A percentile compares a stretch with the other conserved stretches of the same genome.
Conservation (phyloP, 2,113 vertebrate genomes). For the Clarias macrocephalus region DNA sequence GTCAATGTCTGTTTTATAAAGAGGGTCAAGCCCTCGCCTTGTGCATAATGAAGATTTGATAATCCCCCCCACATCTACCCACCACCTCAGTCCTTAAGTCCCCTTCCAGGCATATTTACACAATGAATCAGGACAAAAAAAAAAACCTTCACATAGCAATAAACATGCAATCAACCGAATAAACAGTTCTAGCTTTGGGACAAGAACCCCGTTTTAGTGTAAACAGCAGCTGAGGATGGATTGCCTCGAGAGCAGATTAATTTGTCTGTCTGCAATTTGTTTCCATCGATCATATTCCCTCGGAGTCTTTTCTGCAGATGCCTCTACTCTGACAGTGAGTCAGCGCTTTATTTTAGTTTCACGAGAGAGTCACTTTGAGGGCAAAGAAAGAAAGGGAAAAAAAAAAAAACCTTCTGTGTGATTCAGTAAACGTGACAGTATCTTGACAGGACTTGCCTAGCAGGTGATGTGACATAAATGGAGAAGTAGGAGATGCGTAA, state of each 20-base stretch:
- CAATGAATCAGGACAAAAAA: constrained; percentile 47
- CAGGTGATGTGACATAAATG: constrained; percentile 45
- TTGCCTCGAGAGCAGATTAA: constrained; percentile 51
- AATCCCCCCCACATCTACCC: constrained; percentile 35
- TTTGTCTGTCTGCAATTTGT: constrained; percentile 62
- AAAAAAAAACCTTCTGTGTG: constrained; percentile 50
- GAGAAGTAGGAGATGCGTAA: constrained; percentile 13
- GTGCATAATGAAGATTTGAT: constrained; percentile 36
- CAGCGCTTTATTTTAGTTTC: constrained; percentile 48
- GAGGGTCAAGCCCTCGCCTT: constrained; percentile 39
- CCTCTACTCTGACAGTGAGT: constrained; percentile 47
- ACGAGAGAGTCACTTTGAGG: constrained; percentile 61
- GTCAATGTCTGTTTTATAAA: constrained; percentile 42
- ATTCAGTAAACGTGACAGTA: constrained; percentile 63
- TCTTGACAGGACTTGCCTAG: constrained; percentile 51
- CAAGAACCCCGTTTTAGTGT: constrained; percentile 39
- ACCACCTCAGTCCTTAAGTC: constrained; percentile 13
- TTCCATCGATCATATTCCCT: constrained; percentile 60
- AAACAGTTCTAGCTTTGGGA: constrained; percentile 61
- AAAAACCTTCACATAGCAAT: constrained; percentile 14
- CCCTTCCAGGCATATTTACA: constrained; percentile 51
- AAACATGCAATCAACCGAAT: constrained; percentile 66
- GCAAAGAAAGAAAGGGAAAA: constrained; percentile 43
- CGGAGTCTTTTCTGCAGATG: constrained; percentile 58
- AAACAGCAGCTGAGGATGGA: constrained; percentile 61